A percentile compares a stretch with the other conserved stretches of the same genome.
phyloP scores from a whole-genome alignment of 2,113 vertebrate genomes.

The Ivindomyrus marchei region DNA sequence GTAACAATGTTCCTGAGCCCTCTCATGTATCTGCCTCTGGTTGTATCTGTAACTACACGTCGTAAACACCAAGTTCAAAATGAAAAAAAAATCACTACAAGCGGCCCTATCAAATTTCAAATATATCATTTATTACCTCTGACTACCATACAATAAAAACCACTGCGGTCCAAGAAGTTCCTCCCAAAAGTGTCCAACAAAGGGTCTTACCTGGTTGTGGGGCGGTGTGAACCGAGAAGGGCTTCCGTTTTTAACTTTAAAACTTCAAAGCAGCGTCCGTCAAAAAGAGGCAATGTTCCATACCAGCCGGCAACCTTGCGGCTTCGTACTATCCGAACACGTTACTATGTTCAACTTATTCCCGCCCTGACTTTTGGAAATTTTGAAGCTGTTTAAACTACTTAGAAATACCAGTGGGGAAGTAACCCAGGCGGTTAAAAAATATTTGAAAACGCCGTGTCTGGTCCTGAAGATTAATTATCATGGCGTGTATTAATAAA shows the following conservation, averaged over 20 bases:
- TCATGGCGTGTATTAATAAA: neutral
- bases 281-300: neutral
- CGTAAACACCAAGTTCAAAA: neutral
- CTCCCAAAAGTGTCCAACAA: neutral
- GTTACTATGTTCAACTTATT: neutral
- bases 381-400: neutral
- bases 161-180: neutral
- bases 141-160: neutral
- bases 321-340: neutral
- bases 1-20: neutral
- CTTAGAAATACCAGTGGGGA: neutral
- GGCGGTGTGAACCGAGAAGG: neutral
- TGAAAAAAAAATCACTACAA: neutral
- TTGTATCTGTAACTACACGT: neutral
- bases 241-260: neutral
- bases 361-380: neutral
- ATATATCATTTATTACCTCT: neutral
- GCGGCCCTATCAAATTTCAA: neutral
- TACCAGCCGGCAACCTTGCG: neutral
- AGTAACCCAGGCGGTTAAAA: neutral
- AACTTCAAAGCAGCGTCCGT: neutral
- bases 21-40: neutral
- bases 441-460: neutral
- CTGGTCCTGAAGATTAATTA: neutral
- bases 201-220: neutral